phyloP scores from a whole-genome alignment of 92 coral and sea anemone species.

The Zoanthus solanderi region DNA sequence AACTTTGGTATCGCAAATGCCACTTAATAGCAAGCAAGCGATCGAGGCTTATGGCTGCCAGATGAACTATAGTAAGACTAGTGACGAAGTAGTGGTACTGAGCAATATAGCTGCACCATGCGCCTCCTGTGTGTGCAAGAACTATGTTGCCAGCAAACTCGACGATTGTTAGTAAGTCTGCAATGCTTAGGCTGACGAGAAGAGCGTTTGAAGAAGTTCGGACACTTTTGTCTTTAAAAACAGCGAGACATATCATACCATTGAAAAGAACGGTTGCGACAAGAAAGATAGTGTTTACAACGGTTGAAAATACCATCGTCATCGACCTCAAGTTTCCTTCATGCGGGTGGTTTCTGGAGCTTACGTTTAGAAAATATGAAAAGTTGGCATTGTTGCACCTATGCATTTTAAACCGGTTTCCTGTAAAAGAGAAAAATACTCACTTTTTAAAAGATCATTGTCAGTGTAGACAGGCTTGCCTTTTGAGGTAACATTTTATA shows the following conservation, averaged over 20 bases:
- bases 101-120: neutral
- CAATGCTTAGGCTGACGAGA: constrained; percentile 21
- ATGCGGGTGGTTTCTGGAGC: too few relatives aligned
- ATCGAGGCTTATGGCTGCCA: constrained; percentile 43
- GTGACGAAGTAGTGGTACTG: constrained; percentile 18
- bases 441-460: too few relatives aligned
- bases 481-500: too few relatives aligned
- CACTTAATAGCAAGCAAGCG: constrained; percentile 41
- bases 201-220: constrained; percentile 34
- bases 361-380: too few relatives aligned
- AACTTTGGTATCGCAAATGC: constrained; percentile 18
- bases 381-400: too few relatives aligned
- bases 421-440: too few relatives aligned
- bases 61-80: constrained; percentile 7
- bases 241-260: constrained; percentile 9
- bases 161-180: constrained; percentile 12
- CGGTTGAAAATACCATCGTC: too few relatives aligned
- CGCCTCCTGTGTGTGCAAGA: neutral
- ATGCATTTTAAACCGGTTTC: too few relatives aligned
- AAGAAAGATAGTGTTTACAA: neutral
- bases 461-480: too few relatives aligned
- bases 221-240: constrained; percentile 30
- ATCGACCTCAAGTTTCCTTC: too few relatives aligned
- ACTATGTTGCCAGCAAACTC: neutral
- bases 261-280: constrained; percentile 14